Evolutionary conservation across 2,797 vertebrate genomes (phyloP), one percentile per base, ranked within the genome.

Genomic region (Hypotaenidia philippensis): DNA sequence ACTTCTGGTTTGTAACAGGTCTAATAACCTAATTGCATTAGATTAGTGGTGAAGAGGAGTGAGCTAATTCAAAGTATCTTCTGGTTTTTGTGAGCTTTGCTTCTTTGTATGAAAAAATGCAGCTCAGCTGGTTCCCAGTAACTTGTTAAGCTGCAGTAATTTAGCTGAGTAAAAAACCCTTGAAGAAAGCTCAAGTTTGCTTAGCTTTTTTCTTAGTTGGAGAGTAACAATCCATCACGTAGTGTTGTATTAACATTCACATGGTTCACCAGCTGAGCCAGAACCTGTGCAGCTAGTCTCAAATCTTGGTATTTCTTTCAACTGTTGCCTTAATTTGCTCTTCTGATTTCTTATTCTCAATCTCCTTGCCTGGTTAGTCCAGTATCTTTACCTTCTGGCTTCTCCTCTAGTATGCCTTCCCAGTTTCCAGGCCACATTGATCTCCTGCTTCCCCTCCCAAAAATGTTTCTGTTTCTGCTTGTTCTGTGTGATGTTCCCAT

Each of bases 71-170:
- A 72, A 38, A 47, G 80, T 49, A 21, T 25, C 45, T 55, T 29
- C 64, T 88, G 56, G 5, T 5, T 57, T 86, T 59, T 60, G 23
- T 75, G 65, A 93, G 45, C 25, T 83, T 80, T 49, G 72, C 69
- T n/a, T 79, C 32, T 70, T 26, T 65, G 17, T 70, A 18, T 84
- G 41, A 85, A 44, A 78, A 80, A 83, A 82, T 69, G 44, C 55
- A 86, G 72, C 22, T 93, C 50, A 38, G 12, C 69, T 95, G 85
- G 44, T 89, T 94, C 40, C 5, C 2, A 9, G 90, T 86, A 23
- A 59, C 94, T 82, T 95, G 93, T 93, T 94, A 95, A 82, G 85
- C 94, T 96, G 90, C 94, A 97, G 93, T 95, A 94, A 95, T 90
- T 86, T 83, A 79, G 34, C 70, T 55, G n/a, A 77, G 38, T 91